Conservation (phyloP, 2,888 invertebrate genomes). For the Prosapia bicincta region DNA sequence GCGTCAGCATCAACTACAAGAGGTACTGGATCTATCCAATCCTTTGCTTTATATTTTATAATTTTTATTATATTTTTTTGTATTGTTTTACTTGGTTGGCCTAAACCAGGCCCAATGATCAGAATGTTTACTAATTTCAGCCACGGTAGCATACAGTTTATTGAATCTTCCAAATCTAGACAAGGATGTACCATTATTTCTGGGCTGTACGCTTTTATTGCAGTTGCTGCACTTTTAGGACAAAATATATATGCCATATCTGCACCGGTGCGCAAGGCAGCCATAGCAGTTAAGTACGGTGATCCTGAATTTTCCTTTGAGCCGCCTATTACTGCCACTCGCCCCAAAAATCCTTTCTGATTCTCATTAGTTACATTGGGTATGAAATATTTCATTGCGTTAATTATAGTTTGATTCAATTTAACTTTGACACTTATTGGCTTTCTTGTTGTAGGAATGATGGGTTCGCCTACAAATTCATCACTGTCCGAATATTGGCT, state of each 20-base stretch:
- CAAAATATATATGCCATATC: constrained; percentile 95
- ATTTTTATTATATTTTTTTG: constrained; percentile 12
- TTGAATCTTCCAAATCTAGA: constrained; percentile 60
- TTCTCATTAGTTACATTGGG: constrained; percentile 11
- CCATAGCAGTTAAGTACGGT: constrained; percentile 92
- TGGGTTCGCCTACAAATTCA: too few species aligned
- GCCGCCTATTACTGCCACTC: constrained; percentile 93
- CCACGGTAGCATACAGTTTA: constrained; percentile 71
- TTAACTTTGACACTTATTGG: not conserved
- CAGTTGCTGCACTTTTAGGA: constrained; percentile 74
- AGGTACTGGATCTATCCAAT: constrained; percentile 48
- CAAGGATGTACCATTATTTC: constrained; percentile 95
- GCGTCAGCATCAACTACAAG: constrained; percentile 90
- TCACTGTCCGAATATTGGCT: too few species aligned
- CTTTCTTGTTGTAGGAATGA: too few species aligned
- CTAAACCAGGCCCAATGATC: constrained; percentile 90
- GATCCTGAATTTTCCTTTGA: constrained; percentile 96
- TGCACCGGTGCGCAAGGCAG: constrained; percentile 84
- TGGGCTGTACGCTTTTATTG: constrained; percentile 95
- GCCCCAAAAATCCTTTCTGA: constrained; percentile 82
- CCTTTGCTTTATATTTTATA: constrained; percentile 6
- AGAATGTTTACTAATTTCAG: constrained; percentile 81
- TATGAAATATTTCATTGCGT: constrained; percentile 14
- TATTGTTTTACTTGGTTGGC: constrained; percentile 50
- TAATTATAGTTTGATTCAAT: constrained; percentile 2